phyloP scores from a whole-genome alignment of 2,797 vertebrate species.

The Ctenochaetus hawaiiensis region DNA sequence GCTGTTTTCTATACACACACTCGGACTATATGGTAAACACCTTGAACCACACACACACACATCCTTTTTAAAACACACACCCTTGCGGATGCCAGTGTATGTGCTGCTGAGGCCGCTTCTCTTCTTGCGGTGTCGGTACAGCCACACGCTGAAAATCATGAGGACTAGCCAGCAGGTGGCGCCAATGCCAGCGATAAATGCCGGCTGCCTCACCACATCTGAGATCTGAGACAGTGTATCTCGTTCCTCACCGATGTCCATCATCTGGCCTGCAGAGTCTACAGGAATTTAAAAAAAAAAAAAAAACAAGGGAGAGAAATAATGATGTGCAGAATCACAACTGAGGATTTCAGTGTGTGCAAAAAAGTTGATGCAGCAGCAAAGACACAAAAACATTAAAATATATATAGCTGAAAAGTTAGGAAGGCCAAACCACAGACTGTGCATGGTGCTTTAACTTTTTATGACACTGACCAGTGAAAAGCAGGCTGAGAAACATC shows the following conservation, averaged over 20 bases:
- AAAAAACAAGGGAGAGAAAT: not conserved
- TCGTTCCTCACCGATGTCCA: constrained; percentile 73
- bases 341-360: not conserved
- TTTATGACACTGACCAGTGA: not conserved
- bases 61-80: constrained; percentile 75
- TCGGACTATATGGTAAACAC: not conserved
- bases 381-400: not conserved
- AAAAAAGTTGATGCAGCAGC: not conserved
- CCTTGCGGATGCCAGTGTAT: constrained; percentile 97
- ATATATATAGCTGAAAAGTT: too few relatives aligned
- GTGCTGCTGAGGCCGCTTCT: constrained; percentile 93
- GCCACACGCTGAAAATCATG: constrained; percentile 98
- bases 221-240: constrained; percentile 95
- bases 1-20: not conserved
- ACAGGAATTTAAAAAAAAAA: not conserved
- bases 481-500: not conserved
- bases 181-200: constrained; percentile 97
- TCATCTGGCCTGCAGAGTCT: constrained; percentile 85
- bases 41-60: not conserved
- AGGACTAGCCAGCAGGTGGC: constrained; percentile 97
- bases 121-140: constrained; percentile 97
- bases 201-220: constrained; percentile 95
- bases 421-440: not conserved
- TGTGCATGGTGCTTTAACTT: not conserved
- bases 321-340: not conserved